Percentiles rank a stretch among this genome's conserved stretches.
phyloP scores from a whole-genome alignment of 2,113 vertebrate genomes.

The Panthera leo region DNA sequence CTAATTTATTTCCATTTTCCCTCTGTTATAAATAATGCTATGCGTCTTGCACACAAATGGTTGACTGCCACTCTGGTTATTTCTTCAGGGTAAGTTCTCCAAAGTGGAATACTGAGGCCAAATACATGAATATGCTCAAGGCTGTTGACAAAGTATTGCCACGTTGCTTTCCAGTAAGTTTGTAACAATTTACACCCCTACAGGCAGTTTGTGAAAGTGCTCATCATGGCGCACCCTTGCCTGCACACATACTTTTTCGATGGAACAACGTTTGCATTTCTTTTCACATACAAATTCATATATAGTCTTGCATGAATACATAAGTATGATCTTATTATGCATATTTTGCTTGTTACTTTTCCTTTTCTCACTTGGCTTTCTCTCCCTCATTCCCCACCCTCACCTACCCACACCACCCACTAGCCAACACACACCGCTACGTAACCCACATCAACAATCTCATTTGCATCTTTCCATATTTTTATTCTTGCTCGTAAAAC shows the following conservation, averaged over 20 bases:
- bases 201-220: background rate
- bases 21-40: background rate
- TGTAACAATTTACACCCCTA: conserved; percentile 46
- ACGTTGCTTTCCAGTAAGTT: conserved; percentile 56
- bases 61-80: background rate
- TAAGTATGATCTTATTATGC: background rate
- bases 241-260: background rate
- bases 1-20: background rate
- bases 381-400: background rate
- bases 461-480: background rate
- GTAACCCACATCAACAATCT: background rate
- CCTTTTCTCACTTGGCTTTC: background rate
- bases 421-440: background rate
- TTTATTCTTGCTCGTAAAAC: conserved; percentile 43
- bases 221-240: background rate
- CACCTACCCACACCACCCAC: background rate
- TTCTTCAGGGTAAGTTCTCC: conserved; percentile 59
- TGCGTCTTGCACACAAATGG: background rate
- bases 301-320: background rate
- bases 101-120: conserved; percentile 50
- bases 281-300: background rate
- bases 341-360: background rate
- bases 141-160: conserved; percentile 18
- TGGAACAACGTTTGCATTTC: background rate
- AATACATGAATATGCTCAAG: conserved; percentile 47